Conservation (phyloP, 2,113 vertebrate species). For the Prolemur simus region DNA sequence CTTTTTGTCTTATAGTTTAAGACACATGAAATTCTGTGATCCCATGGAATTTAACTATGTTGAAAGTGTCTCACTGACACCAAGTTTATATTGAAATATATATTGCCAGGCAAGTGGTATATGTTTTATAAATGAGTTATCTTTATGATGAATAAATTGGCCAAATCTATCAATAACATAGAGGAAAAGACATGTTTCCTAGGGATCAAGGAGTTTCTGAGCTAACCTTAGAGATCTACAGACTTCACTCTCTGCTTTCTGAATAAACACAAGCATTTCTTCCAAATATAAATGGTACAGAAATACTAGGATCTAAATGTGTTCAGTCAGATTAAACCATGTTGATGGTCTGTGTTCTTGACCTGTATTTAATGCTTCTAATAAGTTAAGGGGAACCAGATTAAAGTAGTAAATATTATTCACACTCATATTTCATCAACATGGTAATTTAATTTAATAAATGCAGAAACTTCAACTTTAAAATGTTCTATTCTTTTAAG, state of each 20-base stretch:
- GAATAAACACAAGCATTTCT: not conserved
- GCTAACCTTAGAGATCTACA: not conserved
- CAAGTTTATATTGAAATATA: not conserved
- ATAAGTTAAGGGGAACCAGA: not conserved
- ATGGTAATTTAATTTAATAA: not conserved
- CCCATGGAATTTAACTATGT: not conserved
- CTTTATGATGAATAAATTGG: not conserved
- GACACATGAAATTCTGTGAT: not conserved
- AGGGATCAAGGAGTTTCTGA: not conserved
- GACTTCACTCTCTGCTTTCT: not conserved
- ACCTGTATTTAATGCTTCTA: not conserved
- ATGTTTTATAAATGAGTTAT: not conserved
- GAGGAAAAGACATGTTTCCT: not conserved
- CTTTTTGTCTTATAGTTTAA: no score
- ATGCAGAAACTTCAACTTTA: not conserved
- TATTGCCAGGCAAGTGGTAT: not conserved
- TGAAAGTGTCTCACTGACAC: not conserved
- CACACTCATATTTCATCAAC: not conserved
- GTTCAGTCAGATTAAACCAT: not conserved
- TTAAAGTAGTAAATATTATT: not conserved
- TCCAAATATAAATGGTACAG: not conserved
- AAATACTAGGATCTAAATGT: not conserved
- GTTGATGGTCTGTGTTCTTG: not conserved
- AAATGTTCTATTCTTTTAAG: not conserved
- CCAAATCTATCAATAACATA: not conserved